Base-by-base conservation (phyloP, 1,140 invertebrate genomes). In the Leptopilina boulardi region DNA sequence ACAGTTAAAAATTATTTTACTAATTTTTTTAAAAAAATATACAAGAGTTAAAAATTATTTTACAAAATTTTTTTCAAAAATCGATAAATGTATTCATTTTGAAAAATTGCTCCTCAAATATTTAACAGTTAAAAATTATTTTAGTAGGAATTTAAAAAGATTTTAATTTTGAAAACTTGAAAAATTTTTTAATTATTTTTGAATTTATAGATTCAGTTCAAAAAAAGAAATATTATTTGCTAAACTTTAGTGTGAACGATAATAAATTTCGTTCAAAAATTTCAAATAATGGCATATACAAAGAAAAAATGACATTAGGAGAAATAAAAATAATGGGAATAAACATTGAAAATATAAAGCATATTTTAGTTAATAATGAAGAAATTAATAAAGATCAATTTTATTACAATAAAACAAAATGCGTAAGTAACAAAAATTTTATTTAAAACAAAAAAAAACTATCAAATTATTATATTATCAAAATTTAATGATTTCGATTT, bases 191-290 rank as follows among this genome's bases (percentile, higher is more conserved):
- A 0, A 21, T 56, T 15, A 75, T 77, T 83, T 75, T 89, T 88
- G 83, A 56, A 78, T 74, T 83, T 54, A 6, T 87, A 94, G 94
- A 94, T 86, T 92, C 93, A 0, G 91, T 93, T 78, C 91, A 93
- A 79, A 91, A 93, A 73, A 91, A 92, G 71, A 90, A 92, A 81
- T 95, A 93, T 88, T 91, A 91, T 42, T 90, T 93, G 81, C 89
- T 94, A 19, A 86, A 91, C 13, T 95, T 95, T 83, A 79, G 80
- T 0, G 85, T 92, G 13, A 84, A 90, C 26, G 86, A 92, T 42
- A 90, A 92, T 34, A 89, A 86, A 30, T 76, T 95, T 1, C 83
- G 81, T 1, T 93, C 90, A 74, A 75, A 74, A n/a, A 89, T 91
- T 21, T 76, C 88, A 4, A 47, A 73, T 4, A 51, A 84, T 70